Base-by-base conservation (phyloP, 2,113 vertebrate species). In the Lampris incognitus region DNA sequence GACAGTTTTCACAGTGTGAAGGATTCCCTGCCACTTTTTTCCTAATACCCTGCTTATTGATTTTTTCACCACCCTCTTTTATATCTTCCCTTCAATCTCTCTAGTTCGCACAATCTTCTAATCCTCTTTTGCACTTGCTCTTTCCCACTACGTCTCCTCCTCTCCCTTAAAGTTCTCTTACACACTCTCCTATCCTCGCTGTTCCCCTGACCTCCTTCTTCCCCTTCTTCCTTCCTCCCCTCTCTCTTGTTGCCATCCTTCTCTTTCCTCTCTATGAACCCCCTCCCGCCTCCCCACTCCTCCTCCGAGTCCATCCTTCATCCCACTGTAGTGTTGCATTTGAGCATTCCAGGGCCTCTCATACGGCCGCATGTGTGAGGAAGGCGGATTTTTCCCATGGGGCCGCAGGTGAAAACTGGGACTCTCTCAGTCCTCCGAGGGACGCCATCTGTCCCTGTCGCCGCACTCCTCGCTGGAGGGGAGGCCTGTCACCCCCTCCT, bases 321-420 rank as follows among this genome's bases (percentile, higher is more conserved):
- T 87, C 83, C 74, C 55, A 76, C 76, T 76, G 74, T 73, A 86
- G 85, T 84, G 82, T 86, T 78, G 83, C 81, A 58, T 24, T 24
- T 54, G 74, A 92, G 90, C 90, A 94, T 93, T 94, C 93, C 92
- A 83, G 71, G 90, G 89, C 86, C 86, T 89, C 85, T 90, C 83
- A 81, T 85, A 83, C 64, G 82, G 82, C 87, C 83, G 89, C 93
- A 94, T 93, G 89, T 92, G 91, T 83, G 88, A 89, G 85, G 83
- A 90, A 83, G 89, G 91, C 85, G 80, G 85, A 88, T 91, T 93
- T 93, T 94, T 94, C 92, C 93, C 93, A 94, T 92, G 93, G 91
- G 92, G 88, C 85, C 91, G 94, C 94, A 95, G 93, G 93, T 95
- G 94, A 96, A 94, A 93, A 92, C 93, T 92, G 92, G 91, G 92